These are phyloP conservation scores for Eupithecia tripunctaria DNA, from an alignment of 2,888 invertebrate species.

Conservation along the genomic window DNA sequence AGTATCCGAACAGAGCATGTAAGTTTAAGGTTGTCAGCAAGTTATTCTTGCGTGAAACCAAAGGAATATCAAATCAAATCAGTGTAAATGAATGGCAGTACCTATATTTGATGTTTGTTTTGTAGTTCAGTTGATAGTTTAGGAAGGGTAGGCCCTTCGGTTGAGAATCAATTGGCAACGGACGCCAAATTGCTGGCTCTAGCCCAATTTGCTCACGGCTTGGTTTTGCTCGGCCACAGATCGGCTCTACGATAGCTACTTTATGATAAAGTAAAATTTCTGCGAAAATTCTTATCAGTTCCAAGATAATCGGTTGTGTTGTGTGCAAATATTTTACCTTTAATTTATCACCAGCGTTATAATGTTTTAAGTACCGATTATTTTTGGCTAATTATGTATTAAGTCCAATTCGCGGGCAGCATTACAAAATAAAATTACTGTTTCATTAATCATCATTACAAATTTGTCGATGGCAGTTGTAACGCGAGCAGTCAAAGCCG, in stretches of 20 bases:
- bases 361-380: not conserved
- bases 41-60: not conserved
- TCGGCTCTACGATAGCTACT: conserved; percentile 50
- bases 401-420: not conserved
- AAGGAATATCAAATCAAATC: not conserved
- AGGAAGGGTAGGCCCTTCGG: conserved; percentile 63
- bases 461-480: conserved; percentile 64
- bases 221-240: conserved; percentile 58
- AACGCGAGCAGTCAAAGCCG: conserved; percentile 57
- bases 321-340: not conserved
- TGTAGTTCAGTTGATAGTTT: conserved; percentile 54
- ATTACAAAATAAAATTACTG: conserved; percentile 53
- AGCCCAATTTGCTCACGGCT: conserved; percentile 69
- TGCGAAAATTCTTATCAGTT: conserved; percentile 7
- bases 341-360: not conserved
- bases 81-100: conserved; percentile 23
- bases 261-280: conserved; percentile 38
- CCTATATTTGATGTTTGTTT: conserved; percentile 31
- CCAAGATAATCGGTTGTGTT: not conserved
- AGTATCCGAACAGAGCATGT: not conserved
- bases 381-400: not conserved
- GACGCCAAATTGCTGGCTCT: conserved; percentile 58
- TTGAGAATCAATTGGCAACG: conserved; percentile 64
- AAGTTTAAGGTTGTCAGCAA: not conserved
- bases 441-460: conserved; percentile 64